Conservation (phyloP, 2,113 vertebrate species). For the Hassar affinis region DNA sequence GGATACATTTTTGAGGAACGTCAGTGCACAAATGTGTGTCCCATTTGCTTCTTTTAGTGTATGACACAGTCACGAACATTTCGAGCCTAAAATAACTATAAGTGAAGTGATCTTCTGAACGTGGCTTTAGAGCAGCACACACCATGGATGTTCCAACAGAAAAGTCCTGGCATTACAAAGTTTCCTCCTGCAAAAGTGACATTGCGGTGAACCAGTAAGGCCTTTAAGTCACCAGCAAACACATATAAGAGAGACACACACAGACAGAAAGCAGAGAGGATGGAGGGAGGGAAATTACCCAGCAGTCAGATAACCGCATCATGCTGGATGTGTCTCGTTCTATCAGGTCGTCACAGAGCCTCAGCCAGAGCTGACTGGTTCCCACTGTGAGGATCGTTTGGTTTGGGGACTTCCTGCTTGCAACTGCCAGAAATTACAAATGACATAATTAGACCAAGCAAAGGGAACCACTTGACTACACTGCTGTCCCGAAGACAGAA, state of each 20-base stretch:
- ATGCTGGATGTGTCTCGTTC: constrained; percentile 67
- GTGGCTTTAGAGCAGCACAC: not conserved
- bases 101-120: not conserved
- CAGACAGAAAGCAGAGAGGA: constrained; percentile 33
- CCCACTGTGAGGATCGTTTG: constrained; percentile 56
- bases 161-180: constrained; percentile 21
- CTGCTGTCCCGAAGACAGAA: constrained; percentile 61
- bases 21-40: not conserved
- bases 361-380: constrained; percentile 56
- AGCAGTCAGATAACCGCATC: constrained; percentile 68
- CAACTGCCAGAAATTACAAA: constrained; percentile 62
- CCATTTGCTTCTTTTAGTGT: constrained; percentile 24
- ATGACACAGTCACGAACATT: not conserved
- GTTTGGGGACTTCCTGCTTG: constrained; percentile 72
- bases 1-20: too few species aligned
- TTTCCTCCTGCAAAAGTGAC: constrained; percentile 23
- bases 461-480: constrained; percentile 60
- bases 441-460: constrained; percentile 68
- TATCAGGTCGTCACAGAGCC: constrained; percentile 58
- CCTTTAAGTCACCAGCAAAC: constrained; percentile 40
- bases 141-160: not conserved
- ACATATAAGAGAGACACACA: constrained; percentile 40
- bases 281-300: constrained; percentile 56
- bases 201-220: constrained; percentile 33
- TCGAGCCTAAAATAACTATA: constrained; percentile 14